Percentiles rank a stretch among this genome's conserved stretches.
Conservation (phyloP, 1,140 invertebrate genomes). For the Zaprionus kolodkinae region DNA sequence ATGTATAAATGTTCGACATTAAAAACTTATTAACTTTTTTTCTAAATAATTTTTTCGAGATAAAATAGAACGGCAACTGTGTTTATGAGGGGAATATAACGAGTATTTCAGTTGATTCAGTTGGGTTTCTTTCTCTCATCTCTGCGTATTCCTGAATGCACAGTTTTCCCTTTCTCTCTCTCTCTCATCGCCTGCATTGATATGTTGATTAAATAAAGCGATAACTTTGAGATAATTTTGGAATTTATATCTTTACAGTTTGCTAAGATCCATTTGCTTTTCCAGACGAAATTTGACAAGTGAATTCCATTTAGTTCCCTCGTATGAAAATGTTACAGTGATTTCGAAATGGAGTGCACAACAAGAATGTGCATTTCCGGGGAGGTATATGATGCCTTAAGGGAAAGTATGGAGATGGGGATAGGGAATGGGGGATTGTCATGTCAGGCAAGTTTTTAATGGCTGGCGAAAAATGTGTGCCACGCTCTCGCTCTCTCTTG, state of each 20-base stretch:
- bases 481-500: slow-evolving; percentile 7
- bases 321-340: slow-evolving; percentile 14
- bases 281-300: not conserved
- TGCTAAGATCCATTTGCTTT: slow-evolving; percentile 16
- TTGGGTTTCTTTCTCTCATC: too few relatives aligned
- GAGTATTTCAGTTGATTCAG: too few relatives aligned
- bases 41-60: too few relatives aligned
- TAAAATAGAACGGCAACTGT: too few relatives aligned
- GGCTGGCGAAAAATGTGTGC: slow-evolving; percentile 23
- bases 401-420: not conserved
- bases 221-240: not conserved
- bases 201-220: too few relatives aligned
- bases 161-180: too few relatives aligned
- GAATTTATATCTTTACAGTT: not conserved
- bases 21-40: not conserved
- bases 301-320: not conserved
- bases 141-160: too few relatives aligned
- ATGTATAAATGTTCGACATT: not conserved
- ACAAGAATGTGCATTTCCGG: slow-evolving; percentile 9
- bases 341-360: slow-evolving; percentile 11
- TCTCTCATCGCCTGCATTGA: too few relatives aligned
- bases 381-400: not conserved
- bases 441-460: slow-evolving; percentile 38
- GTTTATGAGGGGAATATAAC: too few relatives aligned
- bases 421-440: not conserved